Evolutionary conservation across 2,113 vertebrate species (phyloP), one percentile per base, ranked within the genome.

Genomic region (Platichthys stellatus): DNA sequence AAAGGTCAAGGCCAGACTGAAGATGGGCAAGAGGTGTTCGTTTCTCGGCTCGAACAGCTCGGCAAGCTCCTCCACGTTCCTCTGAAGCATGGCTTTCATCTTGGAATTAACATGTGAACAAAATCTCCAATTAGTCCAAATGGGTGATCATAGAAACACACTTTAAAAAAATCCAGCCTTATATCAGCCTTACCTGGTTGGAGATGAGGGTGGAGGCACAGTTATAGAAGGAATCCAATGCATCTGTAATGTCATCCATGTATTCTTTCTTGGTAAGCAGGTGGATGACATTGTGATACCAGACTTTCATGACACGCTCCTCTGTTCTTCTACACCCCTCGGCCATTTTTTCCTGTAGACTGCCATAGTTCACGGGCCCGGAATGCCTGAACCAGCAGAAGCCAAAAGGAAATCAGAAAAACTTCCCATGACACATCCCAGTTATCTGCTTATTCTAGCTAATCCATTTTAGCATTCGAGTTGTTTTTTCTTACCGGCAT

Each of bases 1-100:
- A 86, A 96, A 94, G 51, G 90, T 98, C 86, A 99, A 90, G 68
- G 96, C 92, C 96, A 99, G 96, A 57, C 93, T 95, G 92, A 99
- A 98, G 60, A 96, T 71, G 5, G 96, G 98, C 76, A 98, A 83
- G 62, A 5, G 62, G 63, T 80, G 69, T 61, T 73, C 56, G 73
- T 94, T 90, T 62, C 83, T 57, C 26, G 91, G 88, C 75, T 96
- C 93, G 91, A 99, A 99, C 18, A 96, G 87, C 38, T 88, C 82
- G 56, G 97, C 95, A 90, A 96, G 98, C 76, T 70, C 92, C 89
- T 96, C 93, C n/a, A 96, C 76, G 0, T 92, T 96, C 91, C 87
- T 93, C 74, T 87, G 90, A 82, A 99, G 87, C 31, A 99, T 78
- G 13, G 94, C 94, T 86, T 95, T 98, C 82, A 99, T 43, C 98